Base-by-base conservation (phyloP, 1,140 invertebrate species). In the Achroia grisella region DNA sequence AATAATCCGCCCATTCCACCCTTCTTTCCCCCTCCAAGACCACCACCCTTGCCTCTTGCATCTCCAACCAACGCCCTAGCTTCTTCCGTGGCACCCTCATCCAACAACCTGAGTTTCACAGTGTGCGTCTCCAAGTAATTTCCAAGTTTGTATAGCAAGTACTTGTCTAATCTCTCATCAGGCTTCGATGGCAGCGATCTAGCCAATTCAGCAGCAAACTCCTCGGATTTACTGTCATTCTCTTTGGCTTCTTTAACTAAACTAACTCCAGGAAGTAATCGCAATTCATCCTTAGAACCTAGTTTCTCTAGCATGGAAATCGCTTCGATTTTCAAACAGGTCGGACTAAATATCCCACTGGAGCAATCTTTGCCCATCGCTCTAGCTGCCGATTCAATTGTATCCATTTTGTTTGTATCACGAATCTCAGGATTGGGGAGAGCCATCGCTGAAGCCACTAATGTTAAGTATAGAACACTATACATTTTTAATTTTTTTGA, bases 321-420 rank as follows among this genome's bases (percentile, higher is more conserved):
- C n/a, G 94, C 89, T 74, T 94, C 93, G 36, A 95, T 83, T 70
- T 94, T 94, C 9, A 94, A 76, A 62, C 93, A 95, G 17, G 91
- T 93, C 5, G 89, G 86, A 75, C 91, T 93, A 56, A 94, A 94
- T 0, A 89, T 87, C 4, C 89, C 90, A 8, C 59, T 71, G 12
- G 87, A 80, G 60, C 93, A 95, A 56, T 93, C 91, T 54, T 89
- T 90, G 8, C 66, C 62, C 49, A 86, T 56, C 0, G 66, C 53
- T 42, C 76, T 59, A 0, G 69, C 71, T 8, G 73, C 62, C 4
- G 56, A 57, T 48, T 79, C 76, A 4, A 68, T 33, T 2, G 60
- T 46, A 48, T 76, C 69, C 4, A 65, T 47, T 17, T 44, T 37
- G 11, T 69, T 74, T 5, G 41, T 29, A 23, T 62, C 60, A 10